Conservation (phyloP, 1,140 invertebrate species). For the Pogonomyrmex barbatus region DNA sequence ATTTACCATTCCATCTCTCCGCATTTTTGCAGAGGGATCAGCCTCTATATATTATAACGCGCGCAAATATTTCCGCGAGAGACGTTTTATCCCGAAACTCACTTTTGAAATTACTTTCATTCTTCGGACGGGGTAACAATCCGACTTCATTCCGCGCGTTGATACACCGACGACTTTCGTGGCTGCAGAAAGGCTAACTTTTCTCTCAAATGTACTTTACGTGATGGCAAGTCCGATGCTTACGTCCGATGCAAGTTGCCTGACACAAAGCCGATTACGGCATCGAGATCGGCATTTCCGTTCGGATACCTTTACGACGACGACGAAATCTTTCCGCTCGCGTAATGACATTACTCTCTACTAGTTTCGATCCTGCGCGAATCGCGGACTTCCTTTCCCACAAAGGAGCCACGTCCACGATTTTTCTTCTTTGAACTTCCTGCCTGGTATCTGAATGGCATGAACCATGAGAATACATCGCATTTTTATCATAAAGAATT, state of each 20-base stretch:
- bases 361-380: conserved; percentile 3
- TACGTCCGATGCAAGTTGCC: conserved; percentile 39
- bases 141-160: conserved; percentile 29
- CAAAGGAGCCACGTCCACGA: not conserved
- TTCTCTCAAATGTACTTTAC: conserved; percentile 30
- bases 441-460: not conserved
- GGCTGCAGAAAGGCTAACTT: conserved; percentile 16
- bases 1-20: not conserved
- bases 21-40: not conserved
- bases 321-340: conserved; percentile 48
- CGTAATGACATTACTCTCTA: conserved; percentile 46
- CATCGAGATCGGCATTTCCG: conserved; percentile 43
- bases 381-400: not conserved
- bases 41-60: not conserved
- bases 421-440: conserved; percentile 20
- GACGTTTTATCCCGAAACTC: conserved; percentile 9
- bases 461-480: not conserved
- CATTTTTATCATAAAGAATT: conserved; percentile 1
- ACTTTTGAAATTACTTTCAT: conserved; percentile 46
- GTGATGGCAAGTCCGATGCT: conserved; percentile 31
- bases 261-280: conserved; percentile 49
- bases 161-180: conserved; percentile 22
- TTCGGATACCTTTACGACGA: conserved; percentile 44
- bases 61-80: conserved; percentile 21
- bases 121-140: conserved; percentile 41